Conservation (phyloP, 2,113 vertebrate species). For the Amblyornis subalaris region DNA sequence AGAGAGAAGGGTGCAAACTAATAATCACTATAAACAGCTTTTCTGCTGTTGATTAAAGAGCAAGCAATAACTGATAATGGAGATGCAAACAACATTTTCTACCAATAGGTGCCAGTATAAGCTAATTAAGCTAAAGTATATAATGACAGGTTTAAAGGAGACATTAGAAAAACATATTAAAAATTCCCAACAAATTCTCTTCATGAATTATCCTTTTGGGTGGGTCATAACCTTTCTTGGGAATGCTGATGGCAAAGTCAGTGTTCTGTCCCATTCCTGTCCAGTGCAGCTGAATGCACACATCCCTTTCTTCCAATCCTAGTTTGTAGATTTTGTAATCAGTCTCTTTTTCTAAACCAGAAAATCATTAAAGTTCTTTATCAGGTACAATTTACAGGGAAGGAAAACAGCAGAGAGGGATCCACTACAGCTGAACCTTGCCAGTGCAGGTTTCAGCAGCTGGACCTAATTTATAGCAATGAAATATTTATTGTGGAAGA, state of each 20-base stretch:
- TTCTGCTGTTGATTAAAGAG: background rate
- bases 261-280: background rate
- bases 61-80: background rate
- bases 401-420: background rate
- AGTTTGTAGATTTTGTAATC: background rate
- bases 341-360: background rate
- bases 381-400: no score
- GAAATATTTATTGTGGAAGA: background rate
- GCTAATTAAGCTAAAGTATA: constrained; percentile 40
- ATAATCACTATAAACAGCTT: background rate
- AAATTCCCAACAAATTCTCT: background rate
- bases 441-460: background rate
- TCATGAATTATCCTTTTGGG: background rate
- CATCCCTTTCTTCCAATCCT: background rate
- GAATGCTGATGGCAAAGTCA: background rate
- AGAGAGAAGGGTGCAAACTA: background rate
- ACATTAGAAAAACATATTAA: background rate
- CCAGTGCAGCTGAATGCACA: background rate
- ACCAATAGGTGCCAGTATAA: constrained; percentile 70
- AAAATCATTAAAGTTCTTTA: no score
- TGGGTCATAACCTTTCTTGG: background rate
- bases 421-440: background rate
- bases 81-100: background rate
- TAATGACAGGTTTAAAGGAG: background rate
- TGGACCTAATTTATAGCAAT: background rate